Base-by-base conservation (phyloP, 35 echinoderm and acorn worm species). In the Stichopus chloronotus region DNA sequence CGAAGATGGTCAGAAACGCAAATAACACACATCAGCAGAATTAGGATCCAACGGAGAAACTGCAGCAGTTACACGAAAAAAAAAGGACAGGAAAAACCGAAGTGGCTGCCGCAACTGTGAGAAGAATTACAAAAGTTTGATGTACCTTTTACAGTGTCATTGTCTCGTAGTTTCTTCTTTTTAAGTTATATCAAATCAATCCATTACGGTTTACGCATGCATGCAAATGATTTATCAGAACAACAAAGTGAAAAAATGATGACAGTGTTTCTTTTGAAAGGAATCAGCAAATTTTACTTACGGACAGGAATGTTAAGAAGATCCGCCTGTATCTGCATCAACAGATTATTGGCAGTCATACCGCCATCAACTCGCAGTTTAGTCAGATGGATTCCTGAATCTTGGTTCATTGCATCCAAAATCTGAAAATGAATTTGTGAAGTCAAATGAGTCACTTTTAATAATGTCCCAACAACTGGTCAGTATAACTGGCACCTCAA, bases 361-460 rank as follows among this genome's bases (percentile, higher is more conserved):
- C 97, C 95, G 19, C 97, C 97, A 88, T 99, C 95, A 6, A 96
- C 97, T 63, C 94, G 95, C 5, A 99, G 74, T 81, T 93, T 93
- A 24, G 88, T 86, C 8, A 99, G 63, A 5, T 93, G 95, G 53
- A 96, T 95, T 9, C 95, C 93, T 13, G 95, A 99, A 72, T 99
- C 97, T 54, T 96, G 93, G 58, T 96, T 91, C 97, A 99, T 99
- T 16, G 97, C 97, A 96, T 99, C 97, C 92, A 99, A 82, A 30
- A 99, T 88, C 97, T 99, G 53, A 69, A 85, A 53, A 5, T 77
- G 78, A 87, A 95, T 43, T 14, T 88, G 85, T 10, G 12, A 83
- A 43, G 30, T 23, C 52, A 63, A 88, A 88, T 61, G 58, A 56
- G 9, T 11, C 57, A 59, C 85, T 63, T 60, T 59, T 88, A 24